A percentile compares a stretch with the other conserved stretches of the same genome.
Conservation (phyloP, 2,113 vertebrate species). For the Leucopsar rothschildi region DNA sequence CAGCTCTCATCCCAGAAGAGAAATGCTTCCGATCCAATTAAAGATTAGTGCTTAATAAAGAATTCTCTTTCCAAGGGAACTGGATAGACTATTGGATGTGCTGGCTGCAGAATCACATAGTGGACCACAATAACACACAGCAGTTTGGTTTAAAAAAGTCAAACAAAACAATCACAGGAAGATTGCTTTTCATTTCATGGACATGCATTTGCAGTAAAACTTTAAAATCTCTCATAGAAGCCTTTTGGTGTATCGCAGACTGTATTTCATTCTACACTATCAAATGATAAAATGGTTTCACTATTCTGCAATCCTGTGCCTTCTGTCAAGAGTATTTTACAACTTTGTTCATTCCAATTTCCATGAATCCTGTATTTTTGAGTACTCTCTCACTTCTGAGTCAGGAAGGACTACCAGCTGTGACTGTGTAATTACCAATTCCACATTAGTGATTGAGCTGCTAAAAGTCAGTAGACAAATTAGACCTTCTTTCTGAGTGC, state of each 20-base stretch:
- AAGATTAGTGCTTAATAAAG: constrained; percentile 15
- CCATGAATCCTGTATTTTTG: neutral
- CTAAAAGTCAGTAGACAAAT: neutral
- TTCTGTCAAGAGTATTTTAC: neutral
- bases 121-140: neutral
- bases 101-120: neutral
- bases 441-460: neutral
- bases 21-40: neutral
- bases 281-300: neutral
- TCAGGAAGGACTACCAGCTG: neutral
- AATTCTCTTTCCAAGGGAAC: neutral
- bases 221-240: neutral
- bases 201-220: neutral
- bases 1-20: neutral
- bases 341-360: neutral
- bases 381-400: neutral
- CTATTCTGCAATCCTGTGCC: neutral
- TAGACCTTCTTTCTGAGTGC: neutral
- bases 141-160: neutral
- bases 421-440: neutral
- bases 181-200: neutral
- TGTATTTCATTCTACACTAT: neutral
- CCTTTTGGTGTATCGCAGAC: neutral
- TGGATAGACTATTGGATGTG: neutral
- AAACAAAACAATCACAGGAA: neutral